These are phyloP conservation scores for Eristalis arbustorum DNA, from an alignment of 2,888 invertebrate genomes.

Conservation along the genomic window DNA sequence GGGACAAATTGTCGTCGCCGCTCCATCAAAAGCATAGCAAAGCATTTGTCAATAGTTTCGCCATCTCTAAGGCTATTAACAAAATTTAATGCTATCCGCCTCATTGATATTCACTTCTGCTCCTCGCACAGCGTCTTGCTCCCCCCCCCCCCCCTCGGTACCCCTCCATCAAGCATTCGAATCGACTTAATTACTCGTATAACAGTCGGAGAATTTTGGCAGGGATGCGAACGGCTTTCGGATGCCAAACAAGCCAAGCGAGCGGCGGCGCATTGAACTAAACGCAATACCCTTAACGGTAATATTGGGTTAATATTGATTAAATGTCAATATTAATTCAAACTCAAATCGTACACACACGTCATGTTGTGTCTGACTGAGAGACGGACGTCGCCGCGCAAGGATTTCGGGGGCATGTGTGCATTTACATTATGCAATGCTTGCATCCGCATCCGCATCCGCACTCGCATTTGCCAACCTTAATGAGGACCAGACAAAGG, in stretches of 20 bases:
- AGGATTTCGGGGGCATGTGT: conserved; percentile 1
- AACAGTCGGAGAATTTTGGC: neutral
- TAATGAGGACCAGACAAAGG: conserved; percentile 54
- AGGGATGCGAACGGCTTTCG: neutral
- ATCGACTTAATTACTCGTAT: conserved; percentile 58
- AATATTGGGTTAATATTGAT: conserved; percentile 54
- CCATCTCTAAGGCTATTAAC: neutral
- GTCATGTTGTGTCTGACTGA: conserved; percentile 11
- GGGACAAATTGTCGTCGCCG: too few relatives aligned
- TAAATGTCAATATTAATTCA: conserved; percentile 67
- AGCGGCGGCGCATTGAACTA: neutral
- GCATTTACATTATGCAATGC: conserved; percentile 56
- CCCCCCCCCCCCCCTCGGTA: neutral
- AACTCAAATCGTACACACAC: conserved; percentile 35
- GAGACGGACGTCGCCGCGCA: neutral
- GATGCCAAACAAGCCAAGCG: neutral
- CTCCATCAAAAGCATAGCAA: neutral
- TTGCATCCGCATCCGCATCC: too few relatives aligned
- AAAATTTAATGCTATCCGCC: conserved; percentile 33
- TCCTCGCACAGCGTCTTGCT: neutral
- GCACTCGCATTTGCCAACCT: conserved; percentile 15
- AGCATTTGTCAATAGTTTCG: neutral
- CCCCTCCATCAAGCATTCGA: conserved; percentile 5
- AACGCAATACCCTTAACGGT: conserved; percentile 19
- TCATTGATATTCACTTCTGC: conserved; percentile 3